Evolutionary conservation across 2,888 invertebrate species (phyloP).

Genomic region (Seira sanloemensis): DNA sequence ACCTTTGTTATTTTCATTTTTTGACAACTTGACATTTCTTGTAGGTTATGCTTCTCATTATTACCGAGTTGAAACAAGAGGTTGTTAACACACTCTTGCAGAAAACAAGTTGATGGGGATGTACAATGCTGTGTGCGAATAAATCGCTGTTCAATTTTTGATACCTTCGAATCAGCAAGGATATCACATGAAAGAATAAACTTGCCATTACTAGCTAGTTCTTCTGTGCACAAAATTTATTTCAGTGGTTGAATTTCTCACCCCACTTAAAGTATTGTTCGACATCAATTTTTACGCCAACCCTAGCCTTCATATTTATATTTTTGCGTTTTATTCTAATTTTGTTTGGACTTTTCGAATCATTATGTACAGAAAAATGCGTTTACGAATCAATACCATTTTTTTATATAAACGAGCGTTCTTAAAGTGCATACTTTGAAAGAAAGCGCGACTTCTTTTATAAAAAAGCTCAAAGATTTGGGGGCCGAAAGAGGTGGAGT

Average conservation of each 20-base stretch:
- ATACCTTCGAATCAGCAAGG: too few species aligned
- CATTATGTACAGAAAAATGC: not conserved
- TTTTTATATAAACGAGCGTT: not conserved
- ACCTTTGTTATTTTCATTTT: too few species aligned
- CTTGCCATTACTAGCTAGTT: too few species aligned
- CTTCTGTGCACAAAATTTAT: constrained; percentile 48
- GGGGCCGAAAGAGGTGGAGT: constrained; percentile 51
- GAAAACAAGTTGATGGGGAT: too few species aligned
- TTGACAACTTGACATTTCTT: too few species aligned
- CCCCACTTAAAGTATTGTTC: constrained; percentile 53
- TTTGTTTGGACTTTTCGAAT: not conserved
- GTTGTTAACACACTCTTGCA: too few species aligned
- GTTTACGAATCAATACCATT: not conserved
- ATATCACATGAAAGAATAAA: too few species aligned
- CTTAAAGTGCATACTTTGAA: not conserved
- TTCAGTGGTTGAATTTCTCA: constrained; percentile 57
- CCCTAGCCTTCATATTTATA: too few species aligned
- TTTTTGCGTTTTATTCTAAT: not conserved
- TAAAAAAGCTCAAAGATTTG: constrained; percentile 46
- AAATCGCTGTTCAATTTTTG: too few species aligned
- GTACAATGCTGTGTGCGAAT: too few species aligned
- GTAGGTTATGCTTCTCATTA: too few species aligned
- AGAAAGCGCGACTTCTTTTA: not conserved
- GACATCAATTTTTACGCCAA: constrained; percentile 25
- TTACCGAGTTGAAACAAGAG: too few species aligned